Base-by-base conservation (phyloP, 2,797 vertebrate species). In the Todus mexicanus region DNA sequence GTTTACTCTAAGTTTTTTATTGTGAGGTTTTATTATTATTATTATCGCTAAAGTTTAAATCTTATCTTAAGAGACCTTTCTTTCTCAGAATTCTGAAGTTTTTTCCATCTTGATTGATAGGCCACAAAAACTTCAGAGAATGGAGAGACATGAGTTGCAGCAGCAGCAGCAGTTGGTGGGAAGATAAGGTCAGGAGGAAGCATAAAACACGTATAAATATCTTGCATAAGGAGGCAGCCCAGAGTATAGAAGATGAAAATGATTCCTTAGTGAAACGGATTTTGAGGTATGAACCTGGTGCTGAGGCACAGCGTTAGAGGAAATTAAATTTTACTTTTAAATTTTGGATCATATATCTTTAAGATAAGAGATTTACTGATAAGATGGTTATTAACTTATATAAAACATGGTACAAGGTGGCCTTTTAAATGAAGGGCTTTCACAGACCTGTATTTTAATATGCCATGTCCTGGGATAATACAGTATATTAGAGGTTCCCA, bases 271-370 rank as follows among this genome's bases (percentile, higher is more conserved):
- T 91, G 89, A 88, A 95, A 65, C 4, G 47, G 88, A 94, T 68
- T 63, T 90, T 94, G 91, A 95, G 87, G 84, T 43, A 83, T 90
- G 64, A 91, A 80, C 37, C 25, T 72, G 54, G 26, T 77, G 47
- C 56, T 37, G 38, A 79, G n/a, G 56, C 48, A 60, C 0, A 87
- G 25, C 82, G 25, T 78, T 84, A 75, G 53, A 83, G 42, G 91
- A 96, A 96, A 97, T 97, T 95, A 97, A 96, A 97, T 97, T 96
- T 97, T 96, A 96, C 96, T 96, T 96, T 96, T 87, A 97, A 96
- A 97, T 97, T 94, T 96, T 73, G 70, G 54, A 79, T 33, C 37
- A 78, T 51, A 57, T 85, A 37, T 83, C 63, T 73, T 90, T 82
- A 84, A 8, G 79, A 87, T 78, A 86, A 71, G 68, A 82, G 50